Evolutionary conservation across 2,113 vertebrate species (phyloP), one percentile per base, ranked within the genome.

Genomic region (Peromyscus leucopus): DNA sequence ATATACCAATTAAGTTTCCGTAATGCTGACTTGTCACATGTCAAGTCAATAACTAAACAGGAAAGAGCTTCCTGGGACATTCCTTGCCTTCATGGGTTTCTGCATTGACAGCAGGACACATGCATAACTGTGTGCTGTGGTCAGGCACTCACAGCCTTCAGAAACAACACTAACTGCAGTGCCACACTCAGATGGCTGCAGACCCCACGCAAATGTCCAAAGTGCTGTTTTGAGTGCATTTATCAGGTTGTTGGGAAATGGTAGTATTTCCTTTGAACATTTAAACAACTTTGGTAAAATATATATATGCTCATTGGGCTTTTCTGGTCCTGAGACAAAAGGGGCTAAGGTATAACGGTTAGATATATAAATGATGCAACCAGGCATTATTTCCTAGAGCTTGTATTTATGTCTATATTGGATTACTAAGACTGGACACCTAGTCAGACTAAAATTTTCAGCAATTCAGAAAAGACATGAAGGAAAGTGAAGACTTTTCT

Each of bases 1-100:
- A 90, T 90, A 95, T 51, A 97, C 15, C 46, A 96, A 69, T 72
- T 84, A 93, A 93, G 71, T 85, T 79, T 96, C 63, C 39, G 26
- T 83, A 48, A 57, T 59, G 78, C 21, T 74, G 93, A 9, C 26
- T 31, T 28, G 67, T 69, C 67, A 48, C 26, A 22, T 59, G 59
- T 67, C 6, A 55, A 76, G 61, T 33, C 78, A 88, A 78, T 24
- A 57, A 55, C 57, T 72, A 59, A 79, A 87, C 1, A 90, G 71
- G 31, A 87, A 57, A 85, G 63, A 91, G 72, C 22, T 46, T 15
- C 42, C 61, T 31, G 51, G 39, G 10, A 7, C 13, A 2, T 76
- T 74, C 63, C 7, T 31, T 69, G 82, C 26, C 26, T 75, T 85
- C 16, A 17, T 71, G 67, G 36, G 61, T 94, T 94, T 65, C 22